Base-by-base conservation (phyloP, 2,113 vertebrate genomes). In the Chaenogobius annularis region DNA sequence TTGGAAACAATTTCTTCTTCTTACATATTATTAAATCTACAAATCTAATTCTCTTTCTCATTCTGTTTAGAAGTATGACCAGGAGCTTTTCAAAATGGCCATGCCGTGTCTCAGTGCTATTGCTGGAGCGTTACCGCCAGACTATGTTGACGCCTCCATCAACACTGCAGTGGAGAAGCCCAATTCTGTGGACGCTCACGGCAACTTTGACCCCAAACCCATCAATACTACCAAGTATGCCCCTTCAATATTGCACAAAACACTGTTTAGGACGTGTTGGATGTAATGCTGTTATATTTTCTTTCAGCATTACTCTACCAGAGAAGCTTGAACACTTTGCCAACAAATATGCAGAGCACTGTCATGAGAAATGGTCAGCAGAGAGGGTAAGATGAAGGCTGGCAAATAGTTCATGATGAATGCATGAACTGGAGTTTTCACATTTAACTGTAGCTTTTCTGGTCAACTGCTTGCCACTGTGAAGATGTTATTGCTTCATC, bases 91-190 rank as follows among this genome's bases (percentile, higher is more conserved):
- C 91, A 95, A 95, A 93, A 98, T 98, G 97, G 96, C 97, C 75
- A 94, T 99, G 90, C 96, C 98, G 68, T 99, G 98, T 92, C 93
- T 99, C 87, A 98, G 98, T 88, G 97, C 97, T 75, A 96, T 99
- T 73, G 95, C 96, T 6, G 97, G 98, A 82, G 98, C 96, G 66
- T 86, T 98, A 78, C 96, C 98, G 1, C 98, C 98, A 0, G 98
- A 99, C 88, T 98, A 98, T 72, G 92, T 98, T 74, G 97, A 99
- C 71, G 94, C 94, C 20, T 94, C 95, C 58, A 95, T 95, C 78
- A 93, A 83, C 68, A 92, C 94, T 48, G 90, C 93, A 0, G 75
- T 97, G 87, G 97, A 98, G 85, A 98, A 97, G 52, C 95, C 95
- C 54, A 85, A 94, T 69, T 97, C 96, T 19, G 89, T 98, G 69